Evolutionary conservation across 2,797 vertebrate genomes (phyloP), one percentile per base, ranked within the genome.

Genomic region (Prionace glauca): DNA sequence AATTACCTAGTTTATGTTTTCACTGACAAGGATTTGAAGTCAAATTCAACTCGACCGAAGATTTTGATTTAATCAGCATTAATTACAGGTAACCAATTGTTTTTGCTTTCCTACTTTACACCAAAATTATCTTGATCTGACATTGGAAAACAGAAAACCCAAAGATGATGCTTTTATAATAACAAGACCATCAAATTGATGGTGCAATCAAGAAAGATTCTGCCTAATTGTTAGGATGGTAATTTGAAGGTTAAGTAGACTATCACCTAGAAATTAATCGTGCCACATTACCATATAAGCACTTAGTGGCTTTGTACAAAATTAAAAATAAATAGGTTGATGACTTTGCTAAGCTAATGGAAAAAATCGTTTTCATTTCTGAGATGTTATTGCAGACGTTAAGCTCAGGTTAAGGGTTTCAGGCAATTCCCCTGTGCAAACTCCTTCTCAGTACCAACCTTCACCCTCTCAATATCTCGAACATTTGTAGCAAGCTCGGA

Each of bases 161-260:
- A 67, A 69, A 92, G 36, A 41, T 92, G n/a, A 92, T 69, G 90
- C 65, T 36, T 69, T 92, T 92, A 69, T 92, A 69, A 69, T 69
- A 10, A 18, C 26, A 92, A 12, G 72, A 69, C 62, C n/a, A 41
- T 41, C 10, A 92, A 41, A 69, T 92, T 24, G n/a, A 18, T 29
- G 29, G 60, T 0, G n/a, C 62, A 69, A 92, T 92, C 36, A 69
- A 26, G 90, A 12, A 69, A 69, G 20, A 92, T 62, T 32, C 29
- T 90, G 56, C 32, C 29, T 65, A 62, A 90, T 92, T 69, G 90
- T 67, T 69, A 20, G 65, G 62, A 41, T 92, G 65, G 3, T 92
- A 92, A 92, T 92, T 92, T n/a, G n/a, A 45, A 92, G 62, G 81
- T 22, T 8, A 45, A 24, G 90, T 10, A 69, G 90, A 12, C n/a